phyloP scores from a whole-genome alignment of 2,113 vertebrate species.

The Hylia prasina region DNA sequence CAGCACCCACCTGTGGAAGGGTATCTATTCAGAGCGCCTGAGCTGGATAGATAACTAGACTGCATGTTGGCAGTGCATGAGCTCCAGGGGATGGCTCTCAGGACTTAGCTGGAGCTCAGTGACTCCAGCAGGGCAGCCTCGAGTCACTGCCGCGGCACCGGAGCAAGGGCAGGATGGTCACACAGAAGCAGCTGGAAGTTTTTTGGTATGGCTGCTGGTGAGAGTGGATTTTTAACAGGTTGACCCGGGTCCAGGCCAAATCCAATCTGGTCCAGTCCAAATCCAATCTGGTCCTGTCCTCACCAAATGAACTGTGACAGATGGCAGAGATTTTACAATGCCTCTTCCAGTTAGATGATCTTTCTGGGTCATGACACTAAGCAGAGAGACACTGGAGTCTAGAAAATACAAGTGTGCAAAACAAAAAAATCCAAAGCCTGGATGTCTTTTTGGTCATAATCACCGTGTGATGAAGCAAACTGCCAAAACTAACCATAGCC shows the following conservation, averaged over 20 bases:
- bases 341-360: background rate
- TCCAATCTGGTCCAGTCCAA: background rate
- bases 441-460: background rate
- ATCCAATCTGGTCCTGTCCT: background rate
- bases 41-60: background rate
- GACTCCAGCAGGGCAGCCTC: accelerated
- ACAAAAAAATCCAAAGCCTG: background rate
- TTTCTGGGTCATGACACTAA: background rate
- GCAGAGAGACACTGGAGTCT: background rate
- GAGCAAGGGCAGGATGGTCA: background rate
- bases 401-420: background rate
- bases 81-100: background rate
- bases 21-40: background rate
- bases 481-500: background rate
- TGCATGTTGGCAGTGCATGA: background rate
- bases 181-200: background rate
- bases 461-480: background rate
- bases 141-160: accelerated
- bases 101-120: background rate
- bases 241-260: background rate
- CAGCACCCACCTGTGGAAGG: background rate
- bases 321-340: background rate
- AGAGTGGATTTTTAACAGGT: background rate
- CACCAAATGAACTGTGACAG: background rate
- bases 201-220: background rate